Conservation (phyloP, 2,113 vertebrate genomes). For the Taurulus bubalis region DNA sequence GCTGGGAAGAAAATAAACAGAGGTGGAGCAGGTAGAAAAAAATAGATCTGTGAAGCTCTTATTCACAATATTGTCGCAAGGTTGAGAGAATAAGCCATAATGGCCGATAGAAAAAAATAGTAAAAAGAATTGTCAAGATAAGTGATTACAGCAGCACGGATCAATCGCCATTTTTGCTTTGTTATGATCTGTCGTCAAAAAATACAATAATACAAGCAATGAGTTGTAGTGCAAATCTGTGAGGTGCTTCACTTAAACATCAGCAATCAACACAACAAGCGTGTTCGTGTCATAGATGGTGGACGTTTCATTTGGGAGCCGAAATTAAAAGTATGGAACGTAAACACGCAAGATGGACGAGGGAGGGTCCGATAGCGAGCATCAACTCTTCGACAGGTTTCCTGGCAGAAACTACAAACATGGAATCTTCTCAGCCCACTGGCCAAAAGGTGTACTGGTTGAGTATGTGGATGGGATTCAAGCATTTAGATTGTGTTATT, state of each 20-base stretch:
- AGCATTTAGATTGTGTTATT: background rate
- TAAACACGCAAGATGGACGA: background rate
- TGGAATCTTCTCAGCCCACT: conserved; percentile 9
- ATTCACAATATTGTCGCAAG: background rate
- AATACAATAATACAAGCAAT: background rate
- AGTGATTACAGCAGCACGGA: background rate
- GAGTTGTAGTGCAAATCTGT: background rate
- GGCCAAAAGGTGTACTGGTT: background rate
- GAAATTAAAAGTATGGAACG: background rate
- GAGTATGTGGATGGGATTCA: background rate
- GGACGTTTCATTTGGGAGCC: background rate
- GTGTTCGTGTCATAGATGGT: background rate
- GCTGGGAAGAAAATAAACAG: conserved; percentile 4
- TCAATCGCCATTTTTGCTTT: background rate
- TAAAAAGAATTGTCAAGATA: background rate
- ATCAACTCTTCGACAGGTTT: conserved; percentile 24
- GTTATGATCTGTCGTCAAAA: background rate
- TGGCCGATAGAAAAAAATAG: background rate
- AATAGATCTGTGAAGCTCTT: conserved; percentile 7
- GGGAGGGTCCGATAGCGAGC: background rate
- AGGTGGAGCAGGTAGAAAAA: background rate
- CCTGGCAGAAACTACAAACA: conserved; percentile 24
- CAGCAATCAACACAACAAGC: background rate
- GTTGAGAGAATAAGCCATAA: background rate
- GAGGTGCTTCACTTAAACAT: background rate